phyloP scores from a whole-genome alignment of 2,797 vertebrate species.

The Takifugu rubripes region DNA sequence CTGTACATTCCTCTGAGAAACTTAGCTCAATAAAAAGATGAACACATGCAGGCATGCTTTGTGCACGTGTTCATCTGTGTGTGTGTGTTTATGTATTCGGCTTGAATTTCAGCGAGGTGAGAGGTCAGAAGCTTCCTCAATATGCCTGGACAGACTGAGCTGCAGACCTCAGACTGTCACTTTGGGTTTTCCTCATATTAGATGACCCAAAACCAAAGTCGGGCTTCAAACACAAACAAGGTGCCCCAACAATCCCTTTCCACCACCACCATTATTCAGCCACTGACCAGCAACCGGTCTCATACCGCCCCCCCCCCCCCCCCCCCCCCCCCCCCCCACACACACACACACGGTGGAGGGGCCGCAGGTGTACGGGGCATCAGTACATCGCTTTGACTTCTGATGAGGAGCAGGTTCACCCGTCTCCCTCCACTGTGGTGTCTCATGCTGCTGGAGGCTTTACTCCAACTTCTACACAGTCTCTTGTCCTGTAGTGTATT shows the following conservation, averaged over 20 bases:
- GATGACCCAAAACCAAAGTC: background rate
- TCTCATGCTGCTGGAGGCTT: no score
- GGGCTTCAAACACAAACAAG: no score
- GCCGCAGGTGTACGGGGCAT: background rate
- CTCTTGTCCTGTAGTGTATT: no score
- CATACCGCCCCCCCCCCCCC: background rate
- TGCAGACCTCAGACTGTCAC: slow-evolving; percentile 8
- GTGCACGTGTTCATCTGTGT: background rate
- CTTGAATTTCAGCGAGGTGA: slow-evolving; percentile 7
- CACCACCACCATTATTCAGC: no score
- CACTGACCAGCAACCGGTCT: no score
- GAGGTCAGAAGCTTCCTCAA: slow-evolving; percentile 17
- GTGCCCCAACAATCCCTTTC: no score
- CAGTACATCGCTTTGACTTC: no score
- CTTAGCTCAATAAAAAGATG: no score
- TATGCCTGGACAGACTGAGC: slow-evolving; percentile 24
- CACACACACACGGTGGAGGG: background rate
- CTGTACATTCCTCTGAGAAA: background rate
- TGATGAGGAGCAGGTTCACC: no score
- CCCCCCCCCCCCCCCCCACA: background rate
- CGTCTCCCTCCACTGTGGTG: no score
- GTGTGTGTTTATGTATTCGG: background rate
- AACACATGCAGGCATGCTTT: background rate
- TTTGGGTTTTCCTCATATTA: background rate
- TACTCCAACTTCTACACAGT: no score